Base-by-base conservation (phyloP, 2,113 vertebrate genomes). In the Strigops habroptila region DNA sequence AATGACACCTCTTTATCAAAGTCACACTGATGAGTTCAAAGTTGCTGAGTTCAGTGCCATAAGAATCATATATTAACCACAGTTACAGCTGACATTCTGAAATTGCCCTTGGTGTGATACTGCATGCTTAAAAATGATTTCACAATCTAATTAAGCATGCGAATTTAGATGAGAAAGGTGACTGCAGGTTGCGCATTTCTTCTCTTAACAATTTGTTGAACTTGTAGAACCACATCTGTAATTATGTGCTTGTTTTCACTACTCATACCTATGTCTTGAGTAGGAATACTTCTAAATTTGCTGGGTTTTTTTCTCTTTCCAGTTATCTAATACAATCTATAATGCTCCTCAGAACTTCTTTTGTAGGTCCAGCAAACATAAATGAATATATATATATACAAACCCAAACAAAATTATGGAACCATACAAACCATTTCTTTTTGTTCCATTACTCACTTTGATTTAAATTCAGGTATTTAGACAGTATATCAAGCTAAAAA, bases 111-210 rank as follows among this genome's bases (percentile, higher is more conserved):
- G 46, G 37, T 95, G 49, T 68, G 51, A 78, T 41, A 94, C 12
- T 37, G 68, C 60, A 78, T 49, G 23, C 33, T 92, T 80, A 69
- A 70, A 84, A 79, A 91, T 59, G 24, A 82, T 83, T 41, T 79
- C 57, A 65, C 14, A 49, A 57, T 73, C 31, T 78, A 96, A 93
- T 90, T 88, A 96, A 90, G 39, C 5, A 2, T 53, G 19, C 79
- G 57, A 92, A 76, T 93, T 95, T 92, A 86, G 80, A 86, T 53
- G 43, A 96, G 89, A 87, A 96, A 91, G 55, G 41, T 89, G 52
- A 91, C 68, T 91, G 64, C 14, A 77, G 43, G 43, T 52, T 82
- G 74, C 81, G n/a, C n/a, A 62, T 48, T 90, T 94, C 71, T 53
- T 65, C 37, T 44, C 48, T 69, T 82, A 46, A 85, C 19, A 74